phyloP scores from a whole-genome alignment of 1,140 invertebrate genomes.

The Venturia canescens region DNA sequence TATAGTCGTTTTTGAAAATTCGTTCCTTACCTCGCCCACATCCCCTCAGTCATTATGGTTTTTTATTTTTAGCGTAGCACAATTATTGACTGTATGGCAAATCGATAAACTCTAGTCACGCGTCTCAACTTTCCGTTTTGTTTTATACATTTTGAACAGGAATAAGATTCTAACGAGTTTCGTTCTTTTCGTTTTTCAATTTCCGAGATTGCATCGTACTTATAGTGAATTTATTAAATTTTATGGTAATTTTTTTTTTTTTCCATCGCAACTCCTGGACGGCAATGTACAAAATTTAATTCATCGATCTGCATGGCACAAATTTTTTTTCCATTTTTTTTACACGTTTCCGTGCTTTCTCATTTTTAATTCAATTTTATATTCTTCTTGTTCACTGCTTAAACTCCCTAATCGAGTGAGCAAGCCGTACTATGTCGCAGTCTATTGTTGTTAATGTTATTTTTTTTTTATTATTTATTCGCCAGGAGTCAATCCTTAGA shows the following conservation, averaged over 20 bases:
- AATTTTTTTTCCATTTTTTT: background rate
- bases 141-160: conserved; percentile 25
- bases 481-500: conserved; percentile 64
- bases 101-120: conserved; percentile 8
- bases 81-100: conserved; percentile 33
- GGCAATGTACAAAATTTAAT: conserved; percentile 64
- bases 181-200: conserved; percentile 44
- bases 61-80: conserved; percentile 12
- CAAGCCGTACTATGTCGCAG: conserved; percentile 22
- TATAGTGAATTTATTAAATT: conserved; percentile 35
- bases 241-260: conserved; percentile 20
- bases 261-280: conserved; percentile 56
- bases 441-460: conserved; percentile 38
- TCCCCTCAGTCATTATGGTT: background rate
- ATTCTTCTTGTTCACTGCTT: background rate
- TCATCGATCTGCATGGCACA: conserved; percentile 54
- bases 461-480: conserved; percentile 44
- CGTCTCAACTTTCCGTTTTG: background rate
- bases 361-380: background rate
- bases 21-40: conserved; percentile 14
- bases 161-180: conserved; percentile 40
- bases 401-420: background rate
- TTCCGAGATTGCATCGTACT: conserved; percentile 13
- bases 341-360: no score
- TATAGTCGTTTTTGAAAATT: background rate